Evolutionary conservation across 2,113 vertebrate species (phyloP).

Genomic region (Aptenodytes patagonicus): DNA sequence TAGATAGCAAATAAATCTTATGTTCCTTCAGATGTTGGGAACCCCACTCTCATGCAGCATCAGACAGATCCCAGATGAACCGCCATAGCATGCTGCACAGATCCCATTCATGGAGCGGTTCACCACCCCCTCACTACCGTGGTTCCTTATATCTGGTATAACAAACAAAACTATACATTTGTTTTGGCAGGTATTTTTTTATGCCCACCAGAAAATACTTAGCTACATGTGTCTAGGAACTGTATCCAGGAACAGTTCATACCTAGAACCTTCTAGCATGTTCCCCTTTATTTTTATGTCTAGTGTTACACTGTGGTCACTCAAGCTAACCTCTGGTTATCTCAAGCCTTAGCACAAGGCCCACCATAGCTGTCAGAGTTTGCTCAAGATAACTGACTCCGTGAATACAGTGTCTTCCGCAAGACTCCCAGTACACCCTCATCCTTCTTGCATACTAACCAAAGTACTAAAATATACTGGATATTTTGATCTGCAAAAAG

Average conservation of each 20-base stretch:
- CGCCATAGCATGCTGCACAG: neutral
- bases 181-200: neutral
- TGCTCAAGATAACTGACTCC: neutral
- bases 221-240: neutral
- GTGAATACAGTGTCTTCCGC: neutral
- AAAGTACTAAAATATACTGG: neutral
- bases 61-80: neutral
- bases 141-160: neutral
- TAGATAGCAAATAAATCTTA: neutral
- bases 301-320: neutral
- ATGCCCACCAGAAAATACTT: neutral
- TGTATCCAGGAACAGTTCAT: neutral
- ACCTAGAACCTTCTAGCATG: neutral
- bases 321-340: neutral
- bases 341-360: neutral
- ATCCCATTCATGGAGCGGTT: neutral
- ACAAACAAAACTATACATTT: neutral
- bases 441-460: neutral
- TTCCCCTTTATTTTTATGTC: neutral
- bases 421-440: neutral
- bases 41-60: neutral
- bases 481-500: neutral
- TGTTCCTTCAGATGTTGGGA: neutral
- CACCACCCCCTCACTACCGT: accelerated
- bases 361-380: neutral